Evolutionary conservation across 2,888 invertebrate species (phyloP).

Genomic region (Tenthredo mesomela): DNA sequence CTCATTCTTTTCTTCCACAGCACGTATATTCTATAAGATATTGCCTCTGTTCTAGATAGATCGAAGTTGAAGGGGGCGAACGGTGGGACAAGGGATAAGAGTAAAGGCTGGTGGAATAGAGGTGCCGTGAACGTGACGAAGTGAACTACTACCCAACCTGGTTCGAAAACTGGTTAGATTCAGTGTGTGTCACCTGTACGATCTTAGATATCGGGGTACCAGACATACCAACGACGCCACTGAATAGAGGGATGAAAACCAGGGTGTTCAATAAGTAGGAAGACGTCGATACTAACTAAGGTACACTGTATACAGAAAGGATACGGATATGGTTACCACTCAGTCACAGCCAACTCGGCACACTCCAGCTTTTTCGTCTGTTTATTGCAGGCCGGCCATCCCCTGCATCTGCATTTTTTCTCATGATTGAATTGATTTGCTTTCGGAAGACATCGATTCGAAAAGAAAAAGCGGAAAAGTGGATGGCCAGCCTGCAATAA

Average conservation of each 20-base stretch:
- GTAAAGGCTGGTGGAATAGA: conserved; percentile 10
- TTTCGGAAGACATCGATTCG: too few species aligned
- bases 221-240: neutral
- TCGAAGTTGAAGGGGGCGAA: conserved; percentile 28
- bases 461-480: too few species aligned
- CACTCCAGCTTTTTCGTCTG: too few species aligned
- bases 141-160: conserved; percentile 33
- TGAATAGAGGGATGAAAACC: conserved; percentile 15
- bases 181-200: conserved; percentile 41
- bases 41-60: conserved; percentile 50
- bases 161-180: neutral
- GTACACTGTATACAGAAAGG: too few species aligned
- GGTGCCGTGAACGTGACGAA: conserved; percentile 41
- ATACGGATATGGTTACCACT: too few species aligned
- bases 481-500: too few species aligned
- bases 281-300: neutral
- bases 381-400: too few species aligned
- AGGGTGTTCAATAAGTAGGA: neutral
- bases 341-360: too few species aligned
- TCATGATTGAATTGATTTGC: too few species aligned
- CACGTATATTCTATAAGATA: conserved; percentile 49
- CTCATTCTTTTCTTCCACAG: conserved; percentile 49
- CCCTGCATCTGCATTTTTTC: too few species aligned
- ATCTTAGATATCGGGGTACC: conserved; percentile 11
- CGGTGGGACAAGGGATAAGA: conserved; percentile 13